These are phyloP conservation scores for Machimus atricapillus DNA, from an alignment of 2,888 invertebrate species.

Conservation along the genomic window DNA sequence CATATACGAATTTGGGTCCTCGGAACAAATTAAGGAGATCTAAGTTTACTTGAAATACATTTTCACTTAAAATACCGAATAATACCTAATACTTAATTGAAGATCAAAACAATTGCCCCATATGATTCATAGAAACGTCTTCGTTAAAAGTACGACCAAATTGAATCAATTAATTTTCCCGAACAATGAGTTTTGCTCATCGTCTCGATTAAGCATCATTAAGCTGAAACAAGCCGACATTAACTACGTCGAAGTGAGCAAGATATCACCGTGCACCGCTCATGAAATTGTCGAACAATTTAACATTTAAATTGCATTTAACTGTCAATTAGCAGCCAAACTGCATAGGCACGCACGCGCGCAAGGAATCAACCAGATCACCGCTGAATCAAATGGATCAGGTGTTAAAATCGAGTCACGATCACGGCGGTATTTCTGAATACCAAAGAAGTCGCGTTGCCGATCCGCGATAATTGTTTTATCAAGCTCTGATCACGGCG, in stretches of 20 bases:
- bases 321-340: neutral
- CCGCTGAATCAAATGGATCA: neutral
- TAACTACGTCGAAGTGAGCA: neutral
- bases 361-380: neutral
- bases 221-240: neutral
- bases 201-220: neutral
- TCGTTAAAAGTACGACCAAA: neutral
- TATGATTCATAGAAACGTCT: neutral
- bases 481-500: neutral
- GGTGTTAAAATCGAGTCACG: conserved; percentile 9
- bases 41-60: too few relatives aligned
- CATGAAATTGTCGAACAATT: neutral
- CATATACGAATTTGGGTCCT: too few relatives aligned
- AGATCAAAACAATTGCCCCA: neutral
- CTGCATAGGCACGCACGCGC: neutral
- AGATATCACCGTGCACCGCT: neutral
- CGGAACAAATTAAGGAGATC: too few relatives aligned
- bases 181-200: neutral
- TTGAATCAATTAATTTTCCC: neutral
- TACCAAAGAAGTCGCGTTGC: neutral
- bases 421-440: neutral
- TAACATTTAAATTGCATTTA: neutral
- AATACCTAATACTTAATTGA: neutral
- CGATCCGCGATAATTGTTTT: neutral
- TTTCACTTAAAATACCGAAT: neutral